Evolutionary conservation across 2,113 vertebrate species (phyloP), one percentile per base, ranked within the genome.

Genomic region (Pterophyllum scalare): DNA sequence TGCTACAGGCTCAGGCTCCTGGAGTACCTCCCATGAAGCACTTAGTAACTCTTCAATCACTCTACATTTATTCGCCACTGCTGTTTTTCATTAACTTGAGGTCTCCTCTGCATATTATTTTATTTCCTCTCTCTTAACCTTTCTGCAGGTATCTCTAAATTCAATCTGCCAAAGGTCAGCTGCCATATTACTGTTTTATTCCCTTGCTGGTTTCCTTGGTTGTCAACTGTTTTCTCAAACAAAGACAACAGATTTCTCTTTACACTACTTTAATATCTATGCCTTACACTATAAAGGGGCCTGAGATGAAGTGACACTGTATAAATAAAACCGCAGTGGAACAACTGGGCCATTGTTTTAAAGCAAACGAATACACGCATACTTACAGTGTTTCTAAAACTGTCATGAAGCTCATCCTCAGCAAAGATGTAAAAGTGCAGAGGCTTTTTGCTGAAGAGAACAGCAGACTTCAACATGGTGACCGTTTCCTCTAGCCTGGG

Each of bases 371-470:
- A 72, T 31, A 28, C 43, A 31, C 46, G 14, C 14, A 54, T 54
- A 86, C 97, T 97, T 92, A 99, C 98, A 87, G 93, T 93, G 62
- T 74, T 82, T 95, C 84, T 96, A 93, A 99, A 99, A 85, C 94
- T 93, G 14, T 89, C 75, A n/a, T 98, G 98, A 7, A 99, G 95
- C 20, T 97, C 95, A 59, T 98, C 97, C 91, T 99, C 98, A 40
- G 98, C 97, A 95, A 99, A 99, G 94, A 99, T 97, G 94, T 99
- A 96, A 89, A 98, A 97, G 58, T 97, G 96, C 26, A 99, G 95
- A 31, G 93, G 95, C 87, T 93, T 97, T 85, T 94, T 91, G 92
- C 97, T 97, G 93, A 99, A 97, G 82, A 99, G 95, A 79, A 98
- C 77, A 3, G 97, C 97, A 67, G 98, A 99, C 93, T 97, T 98